Conservation (phyloP, 2,113 vertebrate species). For the Micromys minutus region DNA sequence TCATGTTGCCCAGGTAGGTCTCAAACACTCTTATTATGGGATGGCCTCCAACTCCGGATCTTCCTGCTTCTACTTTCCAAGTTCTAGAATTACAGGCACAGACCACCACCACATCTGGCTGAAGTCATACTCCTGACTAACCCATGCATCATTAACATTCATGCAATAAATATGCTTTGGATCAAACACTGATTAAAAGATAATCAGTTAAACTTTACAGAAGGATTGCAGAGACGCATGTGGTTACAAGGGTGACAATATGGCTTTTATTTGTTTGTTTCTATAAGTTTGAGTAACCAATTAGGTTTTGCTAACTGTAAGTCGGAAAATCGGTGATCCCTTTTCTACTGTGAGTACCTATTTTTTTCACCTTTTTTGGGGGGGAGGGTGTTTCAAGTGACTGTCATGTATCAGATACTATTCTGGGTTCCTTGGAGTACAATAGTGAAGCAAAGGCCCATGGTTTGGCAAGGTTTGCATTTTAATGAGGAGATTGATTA, state of each 20-base stretch:
- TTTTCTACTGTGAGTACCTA: background rate
- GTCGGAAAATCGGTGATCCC: no score
- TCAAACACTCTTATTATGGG: background rate
- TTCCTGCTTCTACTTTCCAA: background rate
- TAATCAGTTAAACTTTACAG: background rate
- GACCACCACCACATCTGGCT: background rate
- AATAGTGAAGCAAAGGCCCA: background rate
- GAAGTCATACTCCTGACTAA: background rate
- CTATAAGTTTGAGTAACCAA: background rate
- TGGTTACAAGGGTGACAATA: background rate
- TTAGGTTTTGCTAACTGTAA: background rate
- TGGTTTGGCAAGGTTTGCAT: background rate
- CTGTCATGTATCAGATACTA: background rate
- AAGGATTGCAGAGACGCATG: background rate
- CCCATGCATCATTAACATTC: background rate
- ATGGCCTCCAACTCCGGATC: background rate
- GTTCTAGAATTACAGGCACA: background rate
- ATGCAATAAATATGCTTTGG: background rate
- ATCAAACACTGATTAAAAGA: background rate
- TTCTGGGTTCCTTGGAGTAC: background rate
- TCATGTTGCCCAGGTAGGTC: background rate
- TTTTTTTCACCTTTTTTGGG: no score
- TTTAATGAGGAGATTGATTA: background rate
- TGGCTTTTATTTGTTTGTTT: background rate
- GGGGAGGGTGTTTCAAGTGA: no score